Percentiles rank a stretch among this genome's conserved stretches.
phyloP scores from a whole-genome alignment of 2,797 vertebrate species.

The Sebastes iracundus region DNA sequence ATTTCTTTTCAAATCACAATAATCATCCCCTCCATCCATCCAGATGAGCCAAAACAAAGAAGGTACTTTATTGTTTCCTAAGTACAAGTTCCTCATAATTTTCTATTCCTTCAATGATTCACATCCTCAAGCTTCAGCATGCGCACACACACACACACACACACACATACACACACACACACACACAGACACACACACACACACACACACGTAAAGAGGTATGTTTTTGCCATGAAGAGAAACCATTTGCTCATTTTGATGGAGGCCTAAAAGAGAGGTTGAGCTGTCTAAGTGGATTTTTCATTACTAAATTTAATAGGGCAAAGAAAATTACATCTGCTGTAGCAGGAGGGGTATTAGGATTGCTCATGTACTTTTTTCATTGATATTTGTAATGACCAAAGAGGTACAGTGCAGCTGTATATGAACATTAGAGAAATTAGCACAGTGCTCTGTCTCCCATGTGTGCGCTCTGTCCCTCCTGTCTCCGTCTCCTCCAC shows the following conservation, averaged over 20 bases:
- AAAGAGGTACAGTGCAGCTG: conserved; percentile 72
- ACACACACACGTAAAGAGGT: conserved; percentile 32
- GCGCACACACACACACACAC: background rate
- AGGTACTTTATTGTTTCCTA: conserved; percentile 49
- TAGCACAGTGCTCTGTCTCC: conserved; percentile 66
- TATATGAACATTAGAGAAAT: conserved; percentile 77
- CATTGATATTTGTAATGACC: conserved; percentile 76
- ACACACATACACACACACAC: background rate
- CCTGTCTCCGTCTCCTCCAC: conserved; percentile 39
- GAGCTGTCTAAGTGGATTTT: conserved; percentile 87
- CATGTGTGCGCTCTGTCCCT: conserved; percentile 25
- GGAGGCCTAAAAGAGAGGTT: conserved; percentile 86
- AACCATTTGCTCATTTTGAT: conserved; percentile 90
- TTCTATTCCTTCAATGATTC: conserved; percentile 70
- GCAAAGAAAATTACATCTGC: conserved; percentile 88
- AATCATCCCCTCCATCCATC: conserved; percentile 23
- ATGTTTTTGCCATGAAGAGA: conserved; percentile 67
- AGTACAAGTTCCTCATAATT: conserved; percentile 64
- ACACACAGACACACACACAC: background rate
- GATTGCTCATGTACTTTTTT: conserved; percentile 76
- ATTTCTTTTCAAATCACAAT: conserved; percentile 35
- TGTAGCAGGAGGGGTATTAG: conserved; percentile 77
- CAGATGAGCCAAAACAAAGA: conserved; percentile 53
- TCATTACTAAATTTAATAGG: conserved; percentile 91
- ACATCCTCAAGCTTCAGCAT: conserved; percentile 49